A percentile compares a stretch with the other conserved stretches of the same genome.
Evolutionary conservation across 1,140 invertebrate genomes (phyloP).

Genomic region (Dendrolimus punctatus): DNA sequence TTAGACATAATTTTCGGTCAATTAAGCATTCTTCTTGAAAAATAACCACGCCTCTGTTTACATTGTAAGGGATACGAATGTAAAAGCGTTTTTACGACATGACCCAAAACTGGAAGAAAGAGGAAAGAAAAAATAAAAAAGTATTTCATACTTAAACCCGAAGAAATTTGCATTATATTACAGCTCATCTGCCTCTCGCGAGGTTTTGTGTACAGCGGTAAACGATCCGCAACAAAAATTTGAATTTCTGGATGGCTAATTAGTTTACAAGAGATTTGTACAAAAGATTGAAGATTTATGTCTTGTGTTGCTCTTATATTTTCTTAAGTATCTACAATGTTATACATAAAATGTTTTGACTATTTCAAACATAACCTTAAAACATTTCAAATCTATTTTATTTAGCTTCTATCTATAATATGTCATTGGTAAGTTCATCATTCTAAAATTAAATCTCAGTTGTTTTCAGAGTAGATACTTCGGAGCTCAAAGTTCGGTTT

Average conservation of each 20-base stretch:
- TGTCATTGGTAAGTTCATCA: too few relatives aligned
- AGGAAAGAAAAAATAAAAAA: constrained; percentile 44
- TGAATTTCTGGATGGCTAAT: constrained; percentile 30
- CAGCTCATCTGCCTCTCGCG: constrained; percentile 34
- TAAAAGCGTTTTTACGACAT: constrained; percentile 44
- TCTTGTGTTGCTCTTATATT: too few relatives aligned
- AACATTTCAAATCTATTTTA: too few relatives aligned
- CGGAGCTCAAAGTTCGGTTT: too few relatives aligned
- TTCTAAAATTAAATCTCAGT: too few relatives aligned
- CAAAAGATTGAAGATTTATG: too few relatives aligned
- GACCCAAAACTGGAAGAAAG: constrained; percentile 34
- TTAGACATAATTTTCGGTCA: constrained; percentile 15
- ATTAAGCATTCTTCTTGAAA: constrained; percentile 28
- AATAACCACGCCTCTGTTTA: constrained; percentile 39
- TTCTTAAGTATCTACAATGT: too few relatives aligned
- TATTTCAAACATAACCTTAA: too few relatives aligned
- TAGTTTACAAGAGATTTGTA: background rate
- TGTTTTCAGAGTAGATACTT: too few relatives aligned
- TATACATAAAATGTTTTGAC: too few relatives aligned
- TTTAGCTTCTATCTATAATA: too few relatives aligned
- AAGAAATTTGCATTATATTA: constrained; percentile 60
- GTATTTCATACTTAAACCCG: constrained; percentile 45
- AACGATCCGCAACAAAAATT: constrained; percentile 33
- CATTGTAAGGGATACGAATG: constrained; percentile 43
- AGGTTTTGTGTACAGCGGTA: constrained; percentile 31